phyloP scores from a whole-genome alignment of 2,888 invertebrate genomes.

The Corbicula japonica region DNA sequence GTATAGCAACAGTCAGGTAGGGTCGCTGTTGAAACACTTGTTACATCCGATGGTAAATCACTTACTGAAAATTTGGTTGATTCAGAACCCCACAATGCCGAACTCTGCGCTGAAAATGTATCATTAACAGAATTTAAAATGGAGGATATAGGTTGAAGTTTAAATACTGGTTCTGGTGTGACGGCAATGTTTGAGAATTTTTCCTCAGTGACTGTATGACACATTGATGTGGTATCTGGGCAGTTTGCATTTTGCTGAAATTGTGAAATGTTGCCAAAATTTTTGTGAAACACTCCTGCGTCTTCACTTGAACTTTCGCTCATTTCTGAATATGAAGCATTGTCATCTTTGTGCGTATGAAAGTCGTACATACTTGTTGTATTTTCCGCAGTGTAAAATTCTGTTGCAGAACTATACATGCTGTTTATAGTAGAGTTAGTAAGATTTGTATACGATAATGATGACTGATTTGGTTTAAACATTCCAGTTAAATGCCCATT shows the following conservation, averaged over 20 bases:
- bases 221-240: slow-evolving; percentile 4
- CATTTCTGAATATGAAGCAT: slow-evolving; percentile 85
- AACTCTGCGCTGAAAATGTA: slow-evolving; percentile 50
- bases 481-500: slow-evolving; percentile 53
- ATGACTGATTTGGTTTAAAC: slow-evolving; percentile 51
- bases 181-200: slow-evolving; percentile 25
- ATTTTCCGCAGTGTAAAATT: slow-evolving; percentile 81
- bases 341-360: slow-evolving; percentile 82
- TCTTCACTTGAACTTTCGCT: slow-evolving; percentile 85
- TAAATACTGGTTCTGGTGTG: slow-evolving; percentile 81
- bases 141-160: slow-evolving; percentile 91
- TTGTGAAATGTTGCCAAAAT: slow-evolving; percentile 70
- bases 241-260: slow-evolving; percentile 40
- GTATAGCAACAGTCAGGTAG: slow-evolving; percentile 76
- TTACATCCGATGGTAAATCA: slow-evolving; percentile 18
- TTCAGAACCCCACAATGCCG: slow-evolving; percentile 74
- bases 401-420: slow-evolving; percentile 51
- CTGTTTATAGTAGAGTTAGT: slow-evolving; percentile 45
- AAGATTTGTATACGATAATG: slow-evolving; percentile 57
- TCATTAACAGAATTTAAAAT: slow-evolving; percentile 86
- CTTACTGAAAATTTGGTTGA: slow-evolving; percentile 19
- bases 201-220: slow-evolving; percentile 19
- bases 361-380: slow-evolving; percentile 80
- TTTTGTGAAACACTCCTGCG: slow-evolving; percentile 72
- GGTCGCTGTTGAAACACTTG: slow-evolving; percentile 38